phyloP scores from a whole-genome alignment of 2,888 invertebrate species.

The Andrena bicolor region DNA sequence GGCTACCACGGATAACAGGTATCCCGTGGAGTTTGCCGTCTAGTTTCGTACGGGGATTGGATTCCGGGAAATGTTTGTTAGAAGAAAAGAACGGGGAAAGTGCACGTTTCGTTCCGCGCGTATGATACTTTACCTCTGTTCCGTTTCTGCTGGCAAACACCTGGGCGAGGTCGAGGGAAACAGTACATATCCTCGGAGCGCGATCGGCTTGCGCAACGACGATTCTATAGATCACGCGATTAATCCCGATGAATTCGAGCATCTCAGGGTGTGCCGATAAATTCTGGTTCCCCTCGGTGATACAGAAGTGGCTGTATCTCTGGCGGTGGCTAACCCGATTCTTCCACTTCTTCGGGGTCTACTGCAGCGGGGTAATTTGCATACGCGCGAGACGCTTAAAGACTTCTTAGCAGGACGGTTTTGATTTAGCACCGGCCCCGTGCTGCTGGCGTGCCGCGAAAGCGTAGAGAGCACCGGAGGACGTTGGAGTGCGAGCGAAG shows the following conservation, averaged over 20 bases:
- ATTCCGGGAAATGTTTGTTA: constrained; percentile 36
- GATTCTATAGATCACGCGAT: too few relatives aligned
- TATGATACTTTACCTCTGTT: constrained; percentile 2
- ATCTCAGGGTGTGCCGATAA: neutral
- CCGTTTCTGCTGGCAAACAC: neutral
- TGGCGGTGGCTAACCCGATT: neutral
- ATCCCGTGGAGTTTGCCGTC: constrained; percentile 49
- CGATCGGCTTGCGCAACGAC: neutral
- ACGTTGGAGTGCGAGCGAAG: neutral
- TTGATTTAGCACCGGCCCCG: constrained; percentile 79
- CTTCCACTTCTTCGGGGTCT: neutral
- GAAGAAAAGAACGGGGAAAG: constrained; percentile 6
- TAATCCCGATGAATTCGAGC: too few relatives aligned
- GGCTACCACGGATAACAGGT: constrained; percentile 47
- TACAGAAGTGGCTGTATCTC: neutral
- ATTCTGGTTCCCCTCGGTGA: neutral
- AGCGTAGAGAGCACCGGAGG: constrained; percentile 10
- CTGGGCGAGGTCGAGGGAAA: neutral
- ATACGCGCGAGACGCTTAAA: constrained; percentile 77
- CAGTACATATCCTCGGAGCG: neutral
- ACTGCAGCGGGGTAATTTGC: constrained; percentile 65
- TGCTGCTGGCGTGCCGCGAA: constrained; percentile 52
- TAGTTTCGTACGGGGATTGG: constrained; percentile 45
- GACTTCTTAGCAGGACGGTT: constrained; percentile 80
- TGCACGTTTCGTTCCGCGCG: constrained; percentile 13